A percentile compares a stretch with the other conserved stretches of the same genome.
These are phyloP conservation scores for Zingel zingel DNA, from an alignment of 2,113 vertebrate genomes.

Conservation along the genomic window DNA sequence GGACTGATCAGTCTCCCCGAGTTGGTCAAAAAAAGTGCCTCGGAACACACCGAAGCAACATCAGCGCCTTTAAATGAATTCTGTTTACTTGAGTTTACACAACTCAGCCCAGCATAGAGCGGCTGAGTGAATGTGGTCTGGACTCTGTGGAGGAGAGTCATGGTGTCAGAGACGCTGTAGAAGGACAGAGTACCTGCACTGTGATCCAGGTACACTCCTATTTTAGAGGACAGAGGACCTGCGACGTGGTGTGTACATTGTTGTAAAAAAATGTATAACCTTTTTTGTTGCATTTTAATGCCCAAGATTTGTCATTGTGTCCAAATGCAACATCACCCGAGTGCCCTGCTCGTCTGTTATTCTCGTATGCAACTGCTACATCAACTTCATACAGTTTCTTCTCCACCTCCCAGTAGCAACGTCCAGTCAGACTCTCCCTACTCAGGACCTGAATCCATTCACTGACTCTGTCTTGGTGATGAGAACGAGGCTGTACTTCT, in stretches of 20 bases:
- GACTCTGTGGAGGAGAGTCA: too few relatives aligned
- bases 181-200: too few relatives aligned
- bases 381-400: not conserved
- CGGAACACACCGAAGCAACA: too few relatives aligned
- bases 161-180: too few relatives aligned
- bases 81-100: not conserved
- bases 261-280: not conserved
- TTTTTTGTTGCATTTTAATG: not conserved
- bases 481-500: too few relatives aligned
- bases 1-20: too few relatives aligned
- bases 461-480: not conserved
- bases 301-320: not conserved
- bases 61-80: not conserved
- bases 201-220: slow-evolving; percentile 10
- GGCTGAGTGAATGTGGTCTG: too few relatives aligned
- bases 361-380: not conserved
- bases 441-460: not conserved
- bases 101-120: not conserved
- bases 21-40: too few relatives aligned
- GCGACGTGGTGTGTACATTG: not conserved
- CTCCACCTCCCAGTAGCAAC: slow-evolving; percentile 28
- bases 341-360: not conserved
- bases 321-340: not conserved
- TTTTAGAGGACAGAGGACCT: not conserved
- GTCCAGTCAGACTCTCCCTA: slow-evolving; percentile 17